Evolutionary conservation across 2,113 vertebrate genomes (phyloP), one percentile per base, ranked within the genome.

Genomic region (Turdus rufiventris): DNA sequence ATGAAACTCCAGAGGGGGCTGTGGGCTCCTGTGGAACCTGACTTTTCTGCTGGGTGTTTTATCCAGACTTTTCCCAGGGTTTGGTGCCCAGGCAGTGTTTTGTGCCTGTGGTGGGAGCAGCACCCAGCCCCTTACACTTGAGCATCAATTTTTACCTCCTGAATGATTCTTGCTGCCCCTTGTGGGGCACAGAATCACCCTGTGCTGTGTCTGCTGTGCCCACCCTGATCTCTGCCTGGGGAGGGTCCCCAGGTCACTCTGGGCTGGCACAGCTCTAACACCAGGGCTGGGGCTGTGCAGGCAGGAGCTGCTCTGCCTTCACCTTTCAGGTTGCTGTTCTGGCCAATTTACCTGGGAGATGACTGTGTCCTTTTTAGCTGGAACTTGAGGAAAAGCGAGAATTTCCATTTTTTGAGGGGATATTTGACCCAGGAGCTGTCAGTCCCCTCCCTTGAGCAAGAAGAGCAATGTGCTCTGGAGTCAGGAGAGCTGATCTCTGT

Each of bases 181-280:
- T 19, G 14, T 45, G 26, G 53, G 60, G 10, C 13, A 3, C 6
- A 2, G 3, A 25, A 21, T 13, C 29, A 8, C 0, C 21, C 34
- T 47, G 16, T 75, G 53, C 61, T 51, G 31, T 61, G 15, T 7
- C 1, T n/a, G 4, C 43, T 51, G 16, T 17, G 4, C n/a, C 38
- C 2, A 2, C 7, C 38, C 51, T 13, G 19, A 3, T 8, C 19
- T 10, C 9, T 74, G 60, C 40, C 68, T 21, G 5, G 15, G 36
- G 8, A 14, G 21, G n/a, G 2, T 77, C 58, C 33, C 11, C 2
- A 16, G 0, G 36, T 12, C 21, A 1, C 31, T 0, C 57, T 31
- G 26, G 21, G 15, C 15, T 10, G 72, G 47, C 66, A 5, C 1
- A 3, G 4, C 11, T 18, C 6, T 2, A 1, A 4, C 10, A 38